Conservation (phyloP, 2,797 vertebrate species). For the Octomys mimax region DNA sequence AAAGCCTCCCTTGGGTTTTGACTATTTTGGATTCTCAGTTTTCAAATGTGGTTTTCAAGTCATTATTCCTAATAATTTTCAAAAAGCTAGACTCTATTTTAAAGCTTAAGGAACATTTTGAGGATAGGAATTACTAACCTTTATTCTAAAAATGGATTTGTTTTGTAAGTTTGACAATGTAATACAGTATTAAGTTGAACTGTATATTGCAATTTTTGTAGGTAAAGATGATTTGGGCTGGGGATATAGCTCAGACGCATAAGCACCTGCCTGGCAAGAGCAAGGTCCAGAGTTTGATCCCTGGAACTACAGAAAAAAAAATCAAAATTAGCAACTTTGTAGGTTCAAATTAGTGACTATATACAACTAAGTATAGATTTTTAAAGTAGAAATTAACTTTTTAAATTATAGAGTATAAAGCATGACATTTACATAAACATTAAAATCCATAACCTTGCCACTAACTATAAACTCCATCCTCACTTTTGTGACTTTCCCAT, state of each 20-base stretch:
- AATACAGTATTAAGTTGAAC: slow-evolving; percentile 28
- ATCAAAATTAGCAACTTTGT: slow-evolving; percentile 40
- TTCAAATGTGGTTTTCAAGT: slow-evolving; percentile 41
- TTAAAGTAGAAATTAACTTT: slow-evolving; percentile 64
- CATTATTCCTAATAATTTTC: slow-evolving; percentile 52
- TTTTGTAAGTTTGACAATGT: slow-evolving; percentile 37
- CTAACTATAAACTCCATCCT: slow-evolving; percentile 31
- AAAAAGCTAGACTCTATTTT: slow-evolving; percentile 25
- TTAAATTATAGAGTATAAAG: slow-evolving; percentile 29
- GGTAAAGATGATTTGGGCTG: background rate
- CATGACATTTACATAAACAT: background rate
- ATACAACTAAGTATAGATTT: background rate
- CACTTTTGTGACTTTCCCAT: background rate
- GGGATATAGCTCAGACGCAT: too few species aligned
- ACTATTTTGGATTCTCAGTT: background rate
- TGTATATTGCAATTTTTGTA: slow-evolving; percentile 1
- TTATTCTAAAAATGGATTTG: slow-evolving; percentile 42
- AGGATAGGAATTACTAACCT: slow-evolving; percentile 15
- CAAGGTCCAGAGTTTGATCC: too few species aligned
- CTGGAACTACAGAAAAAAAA: too few species aligned
- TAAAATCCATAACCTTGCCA: background rate
- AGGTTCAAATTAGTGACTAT: slow-evolving; percentile 23
- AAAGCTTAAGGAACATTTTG: slow-evolving; percentile 20
- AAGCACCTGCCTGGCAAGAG: too few species aligned
- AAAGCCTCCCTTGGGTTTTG: background rate